Evolutionary conservation across 2,113 vertebrate species (phyloP).

Genomic region (Syngnathus floridae): DNA sequence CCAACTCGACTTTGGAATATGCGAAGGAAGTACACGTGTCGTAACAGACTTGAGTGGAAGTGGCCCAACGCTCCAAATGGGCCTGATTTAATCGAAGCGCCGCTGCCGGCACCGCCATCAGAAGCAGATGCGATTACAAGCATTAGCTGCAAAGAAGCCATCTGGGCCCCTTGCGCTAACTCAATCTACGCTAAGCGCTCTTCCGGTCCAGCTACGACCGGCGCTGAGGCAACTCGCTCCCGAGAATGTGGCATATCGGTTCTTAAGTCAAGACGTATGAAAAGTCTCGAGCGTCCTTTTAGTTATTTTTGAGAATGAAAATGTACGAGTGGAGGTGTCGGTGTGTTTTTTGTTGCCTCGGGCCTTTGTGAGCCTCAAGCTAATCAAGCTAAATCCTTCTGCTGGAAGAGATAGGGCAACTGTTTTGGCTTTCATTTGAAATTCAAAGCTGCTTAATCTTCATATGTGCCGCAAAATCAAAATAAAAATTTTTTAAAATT

Average conservation of each 20-base stretch:
- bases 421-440: constrained; percentile 2
- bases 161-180: constrained; percentile 41
- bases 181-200: constrained; percentile 20
- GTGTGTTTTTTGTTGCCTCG: not conserved
- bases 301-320: too few species aligned
- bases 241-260: constrained; percentile 12
- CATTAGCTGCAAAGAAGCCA: constrained; percentile 39
- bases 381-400: constrained; percentile 1
- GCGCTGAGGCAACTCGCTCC: not conserved
- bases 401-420: constrained; percentile 6
- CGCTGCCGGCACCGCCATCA: constrained; percentile 44
- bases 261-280: not conserved
- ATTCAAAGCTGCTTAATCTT: constrained; percentile 11
- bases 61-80: constrained; percentile 35
- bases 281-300: constrained; percentile 15
- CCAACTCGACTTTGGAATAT: not conserved
- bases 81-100: constrained; percentile 48
- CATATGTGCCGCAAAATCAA: not conserved
- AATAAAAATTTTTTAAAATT: too few species aligned
- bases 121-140: constrained; percentile 49
- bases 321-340: not conserved
- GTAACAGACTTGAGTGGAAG: constrained; percentile 31
- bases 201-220: constrained; percentile 17
- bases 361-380: not conserved
- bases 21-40: not conserved